Evolutionary conservation across 2,888 invertebrate species (phyloP).

Genomic region (Luperina nickerlii): DNA sequence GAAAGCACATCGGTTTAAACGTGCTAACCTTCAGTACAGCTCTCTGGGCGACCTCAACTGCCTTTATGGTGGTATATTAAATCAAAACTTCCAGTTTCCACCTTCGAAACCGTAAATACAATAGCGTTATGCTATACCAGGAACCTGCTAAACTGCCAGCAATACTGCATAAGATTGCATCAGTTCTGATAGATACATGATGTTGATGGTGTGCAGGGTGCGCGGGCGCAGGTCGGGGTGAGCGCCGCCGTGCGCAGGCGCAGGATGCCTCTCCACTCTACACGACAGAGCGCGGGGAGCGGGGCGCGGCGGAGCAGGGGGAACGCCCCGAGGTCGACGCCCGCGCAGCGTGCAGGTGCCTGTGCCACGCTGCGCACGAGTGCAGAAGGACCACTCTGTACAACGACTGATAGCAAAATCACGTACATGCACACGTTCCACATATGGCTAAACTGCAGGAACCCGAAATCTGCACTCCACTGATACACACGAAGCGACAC

Average conservation of each 20-base stretch:
- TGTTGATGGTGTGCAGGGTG: slow-evolving; percentile 9
- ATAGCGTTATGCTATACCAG: not conserved
- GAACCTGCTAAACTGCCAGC: not conserved
- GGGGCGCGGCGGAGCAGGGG: slow-evolving; percentile 12
- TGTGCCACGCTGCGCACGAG: slow-evolving; percentile 17
- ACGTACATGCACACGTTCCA: no score
- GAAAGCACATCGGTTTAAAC: no score
- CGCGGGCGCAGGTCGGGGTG: slow-evolving; percentile 23
- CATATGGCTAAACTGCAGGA: no score
- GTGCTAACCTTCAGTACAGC: no score
- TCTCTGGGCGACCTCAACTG: no score
- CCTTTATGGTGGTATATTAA: no score
- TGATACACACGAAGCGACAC: no score
- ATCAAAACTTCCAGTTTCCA: not conserved
- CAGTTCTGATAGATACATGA: not conserved
- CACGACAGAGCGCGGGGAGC: slow-evolving; percentile 23
- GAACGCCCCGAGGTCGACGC: slow-evolving; percentile 69
- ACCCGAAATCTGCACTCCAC: no score
- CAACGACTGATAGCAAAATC: not conserved
- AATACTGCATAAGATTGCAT: not conserved
- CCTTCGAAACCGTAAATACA: not conserved
- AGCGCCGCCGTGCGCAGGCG: slow-evolving; percentile 14
- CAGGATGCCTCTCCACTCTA: slow-evolving; percentile 34
- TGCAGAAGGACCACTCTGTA: slow-evolving; percentile 32
- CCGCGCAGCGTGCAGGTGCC: slow-evolving; percentile 75